These are phyloP conservation scores for Dendrocopos noguchii DNA, from an alignment of 2,113 vertebrate species.

Conservation along the genomic window DNA sequence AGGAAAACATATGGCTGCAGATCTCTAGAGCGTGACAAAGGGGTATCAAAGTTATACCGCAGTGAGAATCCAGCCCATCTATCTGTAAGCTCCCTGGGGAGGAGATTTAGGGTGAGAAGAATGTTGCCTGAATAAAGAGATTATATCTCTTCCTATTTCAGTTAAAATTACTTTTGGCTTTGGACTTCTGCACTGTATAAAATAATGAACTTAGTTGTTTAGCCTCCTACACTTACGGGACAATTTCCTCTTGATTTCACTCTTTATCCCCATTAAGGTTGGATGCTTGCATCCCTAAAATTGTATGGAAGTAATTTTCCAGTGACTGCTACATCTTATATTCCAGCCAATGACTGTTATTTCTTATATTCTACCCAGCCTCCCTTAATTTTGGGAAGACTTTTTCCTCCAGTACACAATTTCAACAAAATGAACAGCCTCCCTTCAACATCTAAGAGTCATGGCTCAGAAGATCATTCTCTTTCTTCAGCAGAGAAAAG, in stretches of 20 bases:
- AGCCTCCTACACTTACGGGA: background rate
- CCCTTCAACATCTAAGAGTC: background rate
- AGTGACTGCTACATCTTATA: background rate
- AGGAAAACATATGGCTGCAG: background rate
- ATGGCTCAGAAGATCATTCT: constrained; percentile 9
- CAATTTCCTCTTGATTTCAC: background rate
- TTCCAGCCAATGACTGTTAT: background rate
- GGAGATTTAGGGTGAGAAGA: background rate
- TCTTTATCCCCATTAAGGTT: background rate
- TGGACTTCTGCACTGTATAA: background rate
- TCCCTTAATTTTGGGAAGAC: background rate
- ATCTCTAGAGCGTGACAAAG: background rate
- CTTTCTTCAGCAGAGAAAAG: background rate
- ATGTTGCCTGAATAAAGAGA: background rate
- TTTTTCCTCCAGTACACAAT: background rate
- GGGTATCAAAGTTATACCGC: background rate
- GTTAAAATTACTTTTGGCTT: background rate
- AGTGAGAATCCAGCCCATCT: background rate
- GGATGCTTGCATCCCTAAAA: background rate
- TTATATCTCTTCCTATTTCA: background rate
- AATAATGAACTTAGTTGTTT: background rate
- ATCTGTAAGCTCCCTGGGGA: background rate
- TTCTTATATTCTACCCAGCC: background rate
- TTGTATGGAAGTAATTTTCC: background rate
- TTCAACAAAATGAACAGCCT: background rate